Evolutionary conservation across 2,797 vertebrate species (phyloP).

Genomic region (Melanitta fusca): DNA sequence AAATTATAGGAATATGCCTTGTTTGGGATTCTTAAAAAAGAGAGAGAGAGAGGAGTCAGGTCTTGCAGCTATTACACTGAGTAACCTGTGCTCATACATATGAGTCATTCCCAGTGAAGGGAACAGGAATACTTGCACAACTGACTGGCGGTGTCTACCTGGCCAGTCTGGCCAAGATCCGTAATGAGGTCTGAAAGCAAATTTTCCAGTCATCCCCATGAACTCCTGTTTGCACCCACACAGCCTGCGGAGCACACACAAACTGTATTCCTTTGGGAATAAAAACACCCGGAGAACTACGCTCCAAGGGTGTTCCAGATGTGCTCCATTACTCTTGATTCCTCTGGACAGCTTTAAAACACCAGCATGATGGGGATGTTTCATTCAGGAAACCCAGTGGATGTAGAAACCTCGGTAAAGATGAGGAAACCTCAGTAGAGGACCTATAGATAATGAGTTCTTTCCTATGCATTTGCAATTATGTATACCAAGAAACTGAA

Average conservation of each 20-base stretch:
- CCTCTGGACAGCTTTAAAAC: background rate
- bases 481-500: background rate
- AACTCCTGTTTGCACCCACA: background rate
- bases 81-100: background rate
- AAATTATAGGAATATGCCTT: conserved; percentile 52
- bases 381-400: background rate
- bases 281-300: background rate
- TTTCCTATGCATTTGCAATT: background rate
- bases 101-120: conserved; percentile 28
- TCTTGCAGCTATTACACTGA: background rate
- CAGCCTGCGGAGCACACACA: background rate
- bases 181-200: background rate
- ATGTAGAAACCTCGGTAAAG: background rate
- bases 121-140: background rate
- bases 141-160: background rate
- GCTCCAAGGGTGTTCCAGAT: background rate
- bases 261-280: accelerated
- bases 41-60: background rate
- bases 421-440: background rate
- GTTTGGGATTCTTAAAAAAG: background rate
- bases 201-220: background rate
- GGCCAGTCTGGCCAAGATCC: background rate
- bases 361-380: background rate
- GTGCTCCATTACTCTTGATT: background rate
- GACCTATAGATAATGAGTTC: background rate